These are phyloP conservation scores for Cotesia chilonis DNA, from an alignment of 1,140 invertebrate genomes.

Conservation along the genomic window DNA sequence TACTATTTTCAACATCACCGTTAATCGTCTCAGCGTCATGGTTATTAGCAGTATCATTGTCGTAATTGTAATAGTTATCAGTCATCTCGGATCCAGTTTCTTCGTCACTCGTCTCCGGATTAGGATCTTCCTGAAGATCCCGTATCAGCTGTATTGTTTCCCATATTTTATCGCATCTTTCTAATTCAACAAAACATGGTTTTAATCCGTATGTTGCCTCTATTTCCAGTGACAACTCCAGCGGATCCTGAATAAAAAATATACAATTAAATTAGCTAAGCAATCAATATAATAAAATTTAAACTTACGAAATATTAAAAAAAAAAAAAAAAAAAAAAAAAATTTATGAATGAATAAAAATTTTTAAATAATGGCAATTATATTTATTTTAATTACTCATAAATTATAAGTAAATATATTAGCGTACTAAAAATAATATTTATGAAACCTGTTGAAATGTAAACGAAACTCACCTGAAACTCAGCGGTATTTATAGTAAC, in stretches of 20 bases:
- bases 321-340: too few species aligned
- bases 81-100: not conserved
- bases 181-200: constrained; percentile 24
- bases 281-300: not conserved
- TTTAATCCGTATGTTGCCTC: constrained; percentile 13
- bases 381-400: not conserved
- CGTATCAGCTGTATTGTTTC: constrained; percentile 33
- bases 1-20: not conserved
- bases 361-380: too few species aligned
- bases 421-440: not conserved
- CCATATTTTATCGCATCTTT: constrained; percentile 34
- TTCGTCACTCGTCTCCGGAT: not conserved
- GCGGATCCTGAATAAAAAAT: constrained; percentile 4
- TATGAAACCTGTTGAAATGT: not conserved
- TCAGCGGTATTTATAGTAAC: not conserved
- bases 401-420: not conserved
- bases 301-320: too few species aligned
- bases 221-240: not conserved
- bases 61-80: not conserved
- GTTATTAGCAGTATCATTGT: not conserved
- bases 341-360: too few species aligned
- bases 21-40: not conserved
- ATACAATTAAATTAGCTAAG: not conserved
- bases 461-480: not conserved
- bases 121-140: constrained; percentile 23